Evolutionary conservation across 2,113 vertebrate genomes (phyloP).

Genomic region (Melanerpes formicivorus): DNA sequence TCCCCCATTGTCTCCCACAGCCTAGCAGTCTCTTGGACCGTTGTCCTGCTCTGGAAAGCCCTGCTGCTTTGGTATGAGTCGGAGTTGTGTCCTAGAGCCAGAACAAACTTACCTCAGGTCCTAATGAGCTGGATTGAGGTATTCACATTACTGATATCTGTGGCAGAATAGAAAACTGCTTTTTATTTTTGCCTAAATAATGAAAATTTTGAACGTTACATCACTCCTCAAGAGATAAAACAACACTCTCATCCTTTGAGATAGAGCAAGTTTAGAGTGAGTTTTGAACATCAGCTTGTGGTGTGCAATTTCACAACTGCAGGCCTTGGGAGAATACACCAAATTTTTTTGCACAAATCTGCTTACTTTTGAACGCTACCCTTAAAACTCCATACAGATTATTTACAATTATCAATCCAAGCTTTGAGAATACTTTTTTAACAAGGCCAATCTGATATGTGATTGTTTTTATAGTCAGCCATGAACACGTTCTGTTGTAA

Average conservation of each 20-base stretch:
- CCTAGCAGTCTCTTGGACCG: not conserved
- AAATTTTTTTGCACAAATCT: not conserved
- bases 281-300: not conserved
- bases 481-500: not conserved
- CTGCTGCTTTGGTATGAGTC: not conserved
- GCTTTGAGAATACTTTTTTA: not conserved
- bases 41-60: no score
- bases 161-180: not conserved
- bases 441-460: not conserved
- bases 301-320: not conserved
- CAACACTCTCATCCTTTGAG: not conserved
- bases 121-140: not conserved
- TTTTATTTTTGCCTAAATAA: not conserved
- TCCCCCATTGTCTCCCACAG: not conserved
- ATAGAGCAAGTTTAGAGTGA: not conserved
- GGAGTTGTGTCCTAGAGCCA: not conserved
- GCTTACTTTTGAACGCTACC: not conserved
- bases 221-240: not conserved
- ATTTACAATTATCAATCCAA: not conserved
- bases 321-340: not conserved
- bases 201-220: not conserved
- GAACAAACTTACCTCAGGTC: not conserved
- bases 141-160: not conserved
- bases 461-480: conserved; percentile 28
- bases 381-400: not conserved